Evolutionary conservation across 1,140 invertebrate species (phyloP).

Genomic region (Drosophila leontia): DNA sequence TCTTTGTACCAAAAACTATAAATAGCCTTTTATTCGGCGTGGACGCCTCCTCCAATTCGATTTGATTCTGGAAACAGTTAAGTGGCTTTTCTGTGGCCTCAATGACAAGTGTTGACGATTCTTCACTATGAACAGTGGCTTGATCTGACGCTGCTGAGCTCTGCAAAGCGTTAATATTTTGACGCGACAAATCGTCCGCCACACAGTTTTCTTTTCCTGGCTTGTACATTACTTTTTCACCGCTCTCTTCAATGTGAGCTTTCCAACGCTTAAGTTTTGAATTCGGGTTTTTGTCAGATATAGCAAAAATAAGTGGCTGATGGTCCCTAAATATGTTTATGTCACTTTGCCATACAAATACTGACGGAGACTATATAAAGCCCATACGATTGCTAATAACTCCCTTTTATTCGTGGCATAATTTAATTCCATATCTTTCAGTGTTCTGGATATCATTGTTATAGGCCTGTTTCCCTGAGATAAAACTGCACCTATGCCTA

Average conservation of each 20-base stretch:
- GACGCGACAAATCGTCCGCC: slow-evolving; percentile 58
- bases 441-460: not conserved
- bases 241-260: slow-evolving; percentile 1
- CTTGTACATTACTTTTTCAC: not conserved
- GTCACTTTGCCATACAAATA: not conserved
- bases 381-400: not conserved
- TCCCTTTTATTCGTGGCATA: not conserved
- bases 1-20: not conserved
- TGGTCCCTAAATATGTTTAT: slow-evolving; percentile 20
- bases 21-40: not conserved
- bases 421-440: not conserved
- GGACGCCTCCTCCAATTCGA: not conserved
- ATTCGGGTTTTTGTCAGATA: slow-evolving; percentile 14
- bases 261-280: slow-evolving; percentile 17
- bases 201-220: slow-evolving; percentile 78
- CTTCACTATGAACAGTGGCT: not conserved
- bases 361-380: not conserved
- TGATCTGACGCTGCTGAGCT: not conserved
- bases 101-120: not conserved
- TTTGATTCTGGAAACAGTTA: not conserved
- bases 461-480: not conserved
- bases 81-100: not conserved
- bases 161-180: not conserved
- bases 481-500: not conserved
- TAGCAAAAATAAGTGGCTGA: slow-evolving; percentile 3